phyloP scores from a whole-genome alignment of 2,888 invertebrate genomes.

The Odontomyia ornata region DNA sequence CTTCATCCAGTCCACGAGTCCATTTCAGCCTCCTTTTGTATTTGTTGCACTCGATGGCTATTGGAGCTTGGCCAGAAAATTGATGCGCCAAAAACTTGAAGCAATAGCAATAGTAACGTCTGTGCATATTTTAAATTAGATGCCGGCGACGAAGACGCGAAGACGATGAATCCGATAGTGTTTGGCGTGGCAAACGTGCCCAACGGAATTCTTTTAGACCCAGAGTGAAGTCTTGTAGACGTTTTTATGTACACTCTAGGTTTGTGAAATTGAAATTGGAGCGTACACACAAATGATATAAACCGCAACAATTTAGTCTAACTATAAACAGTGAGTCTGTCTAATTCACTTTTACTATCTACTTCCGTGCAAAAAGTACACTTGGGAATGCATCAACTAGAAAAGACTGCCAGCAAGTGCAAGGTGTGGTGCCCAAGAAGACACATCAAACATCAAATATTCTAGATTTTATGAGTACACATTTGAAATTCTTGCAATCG shows the following conservation, averaged over 20 bases:
- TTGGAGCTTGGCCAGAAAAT: slow-evolving; percentile 29
- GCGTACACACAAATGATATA: not conserved
- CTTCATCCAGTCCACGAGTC: too few relatives aligned
- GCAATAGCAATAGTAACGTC: not conserved
- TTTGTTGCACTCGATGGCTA: not conserved
- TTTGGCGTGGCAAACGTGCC: too few relatives aligned
- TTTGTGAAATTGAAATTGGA: not conserved
- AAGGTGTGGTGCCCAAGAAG: too few relatives aligned
- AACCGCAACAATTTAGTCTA: too few relatives aligned
- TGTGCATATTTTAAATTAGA: not conserved
- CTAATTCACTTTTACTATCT: not conserved
- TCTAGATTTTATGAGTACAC: too few relatives aligned
- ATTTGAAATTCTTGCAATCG: too few relatives aligned
- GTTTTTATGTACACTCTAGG: not conserved
- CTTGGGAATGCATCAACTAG: not conserved
- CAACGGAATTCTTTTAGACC: not conserved
- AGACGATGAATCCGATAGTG: not conserved
- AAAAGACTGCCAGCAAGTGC: not conserved
- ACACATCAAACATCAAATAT: too few relatives aligned
- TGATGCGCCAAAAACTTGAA: slow-evolving; percentile 32
- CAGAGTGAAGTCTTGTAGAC: not conserved
- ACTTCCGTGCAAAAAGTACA: slow-evolving; percentile 4
- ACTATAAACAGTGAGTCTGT: not conserved
- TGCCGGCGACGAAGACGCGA: not conserved
- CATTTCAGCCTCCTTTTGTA: not conserved